Conservation (phyloP, 1,140 invertebrate genomes). For the Steinernema khuongi region DNA sequence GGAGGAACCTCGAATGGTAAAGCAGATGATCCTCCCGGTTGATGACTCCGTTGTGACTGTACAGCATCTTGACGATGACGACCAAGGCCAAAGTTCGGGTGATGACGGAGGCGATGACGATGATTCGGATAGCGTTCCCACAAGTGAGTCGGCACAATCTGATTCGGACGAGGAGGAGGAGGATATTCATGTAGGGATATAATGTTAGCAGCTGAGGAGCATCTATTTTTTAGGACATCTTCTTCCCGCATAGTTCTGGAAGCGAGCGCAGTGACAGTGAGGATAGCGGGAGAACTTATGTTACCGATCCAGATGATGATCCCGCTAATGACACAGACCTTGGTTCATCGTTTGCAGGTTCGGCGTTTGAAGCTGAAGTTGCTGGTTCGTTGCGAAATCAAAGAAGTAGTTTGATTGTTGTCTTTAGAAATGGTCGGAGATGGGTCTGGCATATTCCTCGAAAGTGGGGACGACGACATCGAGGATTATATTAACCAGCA, state of each 20-base stretch:
- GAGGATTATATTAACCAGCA: neutral
- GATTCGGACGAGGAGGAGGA: neutral
- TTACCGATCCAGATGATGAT: neutral
- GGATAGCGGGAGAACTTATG: neutral
- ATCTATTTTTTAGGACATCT: neutral
- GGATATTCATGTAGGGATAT: neutral
- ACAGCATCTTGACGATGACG: neutral
- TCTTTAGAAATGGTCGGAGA: neutral
- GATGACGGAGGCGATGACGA: neutral
- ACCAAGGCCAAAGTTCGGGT: neutral
- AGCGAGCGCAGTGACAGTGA: neutral
- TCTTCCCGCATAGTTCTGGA: neutral
- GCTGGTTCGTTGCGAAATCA: neutral
- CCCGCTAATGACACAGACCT: neutral
- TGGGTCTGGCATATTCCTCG: neutral
- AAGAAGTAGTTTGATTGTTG: neutral
- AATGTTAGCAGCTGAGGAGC: neutral
- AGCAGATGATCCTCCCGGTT: neutral
- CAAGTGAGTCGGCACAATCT: neutral
- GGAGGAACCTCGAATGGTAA: neutral
- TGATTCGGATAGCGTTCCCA: neutral
- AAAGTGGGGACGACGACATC: neutral
- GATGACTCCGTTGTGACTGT: neutral
- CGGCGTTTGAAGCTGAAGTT: neutral
- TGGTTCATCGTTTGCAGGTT: neutral